A percentile compares a stretch with the other conserved stretches of the same genome.
Conservation (phyloP, 2,888 invertebrate species). For the Tineola bisselliella region DNA sequence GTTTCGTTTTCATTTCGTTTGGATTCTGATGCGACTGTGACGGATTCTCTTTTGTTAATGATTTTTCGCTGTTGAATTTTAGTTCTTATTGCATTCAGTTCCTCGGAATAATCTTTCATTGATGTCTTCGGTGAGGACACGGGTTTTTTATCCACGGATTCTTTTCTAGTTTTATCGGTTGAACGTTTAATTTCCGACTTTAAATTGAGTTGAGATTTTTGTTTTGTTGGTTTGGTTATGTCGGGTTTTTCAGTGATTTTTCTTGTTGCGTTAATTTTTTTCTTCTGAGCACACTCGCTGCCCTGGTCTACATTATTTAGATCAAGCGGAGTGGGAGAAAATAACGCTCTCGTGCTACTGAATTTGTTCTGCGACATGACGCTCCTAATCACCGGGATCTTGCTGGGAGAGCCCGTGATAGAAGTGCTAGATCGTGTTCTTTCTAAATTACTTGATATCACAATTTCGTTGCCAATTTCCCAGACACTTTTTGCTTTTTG, state of each 20-base stretch:
- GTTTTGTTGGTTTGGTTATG: slow-evolving; percentile 49
- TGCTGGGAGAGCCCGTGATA: slow-evolving; percentile 69
- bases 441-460: slow-evolving; percentile 47
- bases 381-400: slow-evolving; percentile 71
- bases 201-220: slow-evolving; percentile 55
- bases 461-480: slow-evolving; percentile 59
- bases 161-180: slow-evolving; percentile 52
- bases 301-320: slow-evolving; percentile 63
- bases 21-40: slow-evolving; percentile 32
- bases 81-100: slow-evolving; percentile 59
- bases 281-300: slow-evolving; percentile 67
- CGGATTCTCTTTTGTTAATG: slow-evolving; percentile 50
- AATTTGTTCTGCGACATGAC: slow-evolving; percentile 61
- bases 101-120: slow-evolving; percentile 56
- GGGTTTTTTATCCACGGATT: slow-evolving; percentile 45
- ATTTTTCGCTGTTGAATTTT: slow-evolving; percentile 59
- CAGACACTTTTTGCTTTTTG: slow-evolving; percentile 65
- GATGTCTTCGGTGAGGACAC: slow-evolving; percentile 40
- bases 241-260: slow-evolving; percentile 48
- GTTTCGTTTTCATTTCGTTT: slow-evolving; percentile 47
- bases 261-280: slow-evolving; percentile 40
- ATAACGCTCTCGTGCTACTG: slow-evolving; percentile 61
- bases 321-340: slow-evolving; percentile 69
- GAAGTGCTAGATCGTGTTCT: slow-evolving; percentile 62
- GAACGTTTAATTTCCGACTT: slow-evolving; percentile 49